A percentile compares a stretch with the other conserved stretches of the same genome.
phyloP scores from a whole-genome alignment of 2,888 invertebrate species.

The Acleris holmiana region DNA sequence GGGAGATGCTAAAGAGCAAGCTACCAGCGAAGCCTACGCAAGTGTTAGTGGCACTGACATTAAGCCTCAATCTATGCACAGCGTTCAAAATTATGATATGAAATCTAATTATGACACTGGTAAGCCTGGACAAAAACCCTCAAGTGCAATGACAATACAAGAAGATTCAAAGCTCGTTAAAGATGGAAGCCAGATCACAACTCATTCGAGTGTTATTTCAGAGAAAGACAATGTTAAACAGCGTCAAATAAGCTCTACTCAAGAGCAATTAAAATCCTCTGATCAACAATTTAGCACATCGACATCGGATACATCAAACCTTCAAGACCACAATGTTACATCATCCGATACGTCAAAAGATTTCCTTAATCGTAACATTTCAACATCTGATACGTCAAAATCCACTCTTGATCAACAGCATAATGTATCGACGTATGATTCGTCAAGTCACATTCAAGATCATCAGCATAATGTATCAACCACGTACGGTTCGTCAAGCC shows the following conservation, averaged over 20 bases:
- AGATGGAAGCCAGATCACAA: constrained; percentile 72
- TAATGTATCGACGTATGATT: constrained; percentile 18
- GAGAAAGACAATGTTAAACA: constrained; percentile 73
- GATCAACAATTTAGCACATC: constrained; percentile 28
- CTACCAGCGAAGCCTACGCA: constrained; percentile 79
- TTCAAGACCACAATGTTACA: constrained; percentile 39
- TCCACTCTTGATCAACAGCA: constrained; percentile 42
- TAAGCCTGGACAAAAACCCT: constrained; percentile 77
- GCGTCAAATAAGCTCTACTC: constrained; percentile 62
- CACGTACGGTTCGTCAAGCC: constrained; percentile 8
- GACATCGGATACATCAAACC: constrained; percentile 39
- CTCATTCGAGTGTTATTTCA: constrained; percentile 67
- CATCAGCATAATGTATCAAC: constrained; percentile 26
- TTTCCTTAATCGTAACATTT: constrained; percentile 28
- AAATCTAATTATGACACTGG: constrained; percentile 84
- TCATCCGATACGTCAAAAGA: constrained; percentile 38
- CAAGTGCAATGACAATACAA: constrained; percentile 65
- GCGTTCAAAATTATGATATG: constrained; percentile 80
- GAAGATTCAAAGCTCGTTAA: constrained; percentile 72
- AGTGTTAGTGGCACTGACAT: constrained; percentile 84
- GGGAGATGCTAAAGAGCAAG: constrained; percentile 77
- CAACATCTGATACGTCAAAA: constrained; percentile 27
- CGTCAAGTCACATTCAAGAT: constrained; percentile 39
- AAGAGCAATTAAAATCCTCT: constrained; percentile 55
- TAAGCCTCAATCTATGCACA: constrained; percentile 82